Percentiles rank a stretch among this genome's conserved stretches.
phyloP scores from a whole-genome alignment of 2,113 vertebrate genomes.

The Fregetta grallaria region DNA sequence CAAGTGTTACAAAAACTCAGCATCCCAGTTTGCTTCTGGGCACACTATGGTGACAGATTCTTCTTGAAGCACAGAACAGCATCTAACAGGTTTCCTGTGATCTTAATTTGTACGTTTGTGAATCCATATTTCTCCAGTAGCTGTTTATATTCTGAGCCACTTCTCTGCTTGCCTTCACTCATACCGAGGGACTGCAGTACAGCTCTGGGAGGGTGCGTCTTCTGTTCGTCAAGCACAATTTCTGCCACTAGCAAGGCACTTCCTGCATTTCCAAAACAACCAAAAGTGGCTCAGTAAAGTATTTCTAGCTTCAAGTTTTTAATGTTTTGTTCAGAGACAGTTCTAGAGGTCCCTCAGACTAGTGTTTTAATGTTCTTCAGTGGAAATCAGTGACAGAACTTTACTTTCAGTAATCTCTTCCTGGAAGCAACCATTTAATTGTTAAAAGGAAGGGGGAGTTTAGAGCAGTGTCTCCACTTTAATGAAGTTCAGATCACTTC shows the following conservation, averaged over 20 bases:
- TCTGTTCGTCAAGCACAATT: constrained; percentile 81
- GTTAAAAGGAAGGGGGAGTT: neutral
- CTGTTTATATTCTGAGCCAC: constrained; percentile 75
- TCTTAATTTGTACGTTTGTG: constrained; percentile 61
- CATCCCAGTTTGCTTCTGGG: neutral
- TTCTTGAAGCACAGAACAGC: constrained; percentile 79
- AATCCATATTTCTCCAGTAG: constrained; percentile 82
- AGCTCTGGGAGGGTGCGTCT: constrained; percentile 71
- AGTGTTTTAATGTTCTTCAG: neutral
- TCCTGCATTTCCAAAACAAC: constrained; percentile 74
- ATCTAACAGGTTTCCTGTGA: constrained; percentile 81
- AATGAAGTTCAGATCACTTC: neutral
- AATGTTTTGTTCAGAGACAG: neutral
- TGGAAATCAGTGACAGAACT: neutral
- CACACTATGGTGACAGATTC: neutral
- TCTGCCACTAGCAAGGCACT: constrained; percentile 84
- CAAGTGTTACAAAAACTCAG: neutral
- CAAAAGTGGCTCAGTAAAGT: neutral
- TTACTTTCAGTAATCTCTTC: neutral
- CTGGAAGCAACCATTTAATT: neutral
- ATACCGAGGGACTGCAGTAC: constrained; percentile 87
- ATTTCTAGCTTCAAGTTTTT: neutral
- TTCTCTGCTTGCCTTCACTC: constrained; percentile 84
- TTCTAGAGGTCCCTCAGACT: neutral
- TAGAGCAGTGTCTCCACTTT: neutral